A percentile compares a stretch with the other conserved stretches of the same genome.
These are phyloP conservation scores for Cetonia aurata DNA, from an alignment of 2,888 invertebrate genomes.

Conservation along the genomic window DNA sequence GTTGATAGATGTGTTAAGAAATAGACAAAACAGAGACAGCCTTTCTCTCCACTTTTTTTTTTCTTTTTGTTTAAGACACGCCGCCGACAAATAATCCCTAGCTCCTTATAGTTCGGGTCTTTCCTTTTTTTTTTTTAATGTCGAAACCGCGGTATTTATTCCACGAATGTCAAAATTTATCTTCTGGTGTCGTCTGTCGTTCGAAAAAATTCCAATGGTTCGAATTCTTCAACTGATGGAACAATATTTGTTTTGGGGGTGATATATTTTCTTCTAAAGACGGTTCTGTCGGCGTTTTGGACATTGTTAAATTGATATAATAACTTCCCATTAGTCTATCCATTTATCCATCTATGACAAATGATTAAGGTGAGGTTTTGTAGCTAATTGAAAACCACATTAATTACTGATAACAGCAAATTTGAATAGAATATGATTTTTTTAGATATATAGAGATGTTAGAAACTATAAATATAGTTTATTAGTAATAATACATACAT, in stretches of 20 bases:
- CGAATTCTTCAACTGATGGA: slow-evolving; percentile 22
- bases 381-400: no score
- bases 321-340: no score
- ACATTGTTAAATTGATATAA: slow-evolving; percentile 8
- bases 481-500: no score
- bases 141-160: slow-evolving; percentile 34
- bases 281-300: background rate
- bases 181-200: slow-evolving; percentile 21
- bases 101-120: background rate
- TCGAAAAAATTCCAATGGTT: slow-evolving; percentile 27
- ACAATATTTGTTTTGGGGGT: slow-evolving; percentile 33
- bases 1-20: slow-evolving; percentile 37
- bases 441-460: no score
- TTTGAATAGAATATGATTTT: no score
- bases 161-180: slow-evolving; percentile 37
- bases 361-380: no score
- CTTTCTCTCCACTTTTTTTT: slow-evolving; percentile 13
- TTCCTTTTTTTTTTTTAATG: slow-evolving; percentile 24
- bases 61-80: slow-evolving; percentile 15
- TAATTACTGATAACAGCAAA: no score
- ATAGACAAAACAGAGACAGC: slow-evolving; percentile 35
- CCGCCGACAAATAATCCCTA: slow-evolving; percentile 26
- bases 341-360: no score
- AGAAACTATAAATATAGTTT: no score
- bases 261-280: slow-evolving; percentile 20